Conservation (phyloP, 92 coral and sea anemone genomes). For the Actinernus sp. region DNA sequence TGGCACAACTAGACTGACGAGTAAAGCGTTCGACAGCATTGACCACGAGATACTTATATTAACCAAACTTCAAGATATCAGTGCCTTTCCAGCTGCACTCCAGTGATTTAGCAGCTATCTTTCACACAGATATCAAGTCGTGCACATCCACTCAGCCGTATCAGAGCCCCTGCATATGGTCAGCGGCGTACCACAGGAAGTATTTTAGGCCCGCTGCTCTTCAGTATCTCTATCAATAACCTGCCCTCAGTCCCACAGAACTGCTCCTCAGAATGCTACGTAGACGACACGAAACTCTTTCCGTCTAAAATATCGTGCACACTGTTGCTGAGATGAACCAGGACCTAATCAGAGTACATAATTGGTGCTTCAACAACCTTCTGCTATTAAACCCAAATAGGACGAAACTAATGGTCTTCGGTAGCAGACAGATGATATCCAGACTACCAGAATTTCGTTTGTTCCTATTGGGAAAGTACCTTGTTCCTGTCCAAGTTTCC, state of each 20-base stretch:
- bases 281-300: too few relatives aligned
- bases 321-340: too few relatives aligned
- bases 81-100: too few relatives aligned
- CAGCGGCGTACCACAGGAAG: too few relatives aligned
- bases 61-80: too few relatives aligned
- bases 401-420: constrained; percentile 27
- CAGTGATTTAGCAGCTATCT: too few relatives aligned
- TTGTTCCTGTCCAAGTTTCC: constrained; percentile 23
- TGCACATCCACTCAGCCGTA: constrained; percentile 34
- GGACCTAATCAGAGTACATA: constrained; percentile 6
- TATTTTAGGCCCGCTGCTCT: constrained; percentile 62
- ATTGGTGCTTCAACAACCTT: too few relatives aligned
- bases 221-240: constrained; percentile 46
- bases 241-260: constrained; percentile 26
- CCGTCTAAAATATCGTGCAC: too few relatives aligned
- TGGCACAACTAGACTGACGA: too few relatives aligned
- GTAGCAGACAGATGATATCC: constrained; percentile 27
- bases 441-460: constrained; percentile 28
- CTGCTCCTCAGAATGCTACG: too few relatives aligned
- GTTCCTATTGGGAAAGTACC: constrained; percentile 33
- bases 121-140: constrained; percentile 20
- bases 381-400: constrained; percentile 29
- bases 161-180: constrained; percentile 32
- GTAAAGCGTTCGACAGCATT: too few relatives aligned
- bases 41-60: too few relatives aligned